Conservation (phyloP, 2,888 invertebrate genomes). For the Leptinotarsa tumamoca region DNA sequence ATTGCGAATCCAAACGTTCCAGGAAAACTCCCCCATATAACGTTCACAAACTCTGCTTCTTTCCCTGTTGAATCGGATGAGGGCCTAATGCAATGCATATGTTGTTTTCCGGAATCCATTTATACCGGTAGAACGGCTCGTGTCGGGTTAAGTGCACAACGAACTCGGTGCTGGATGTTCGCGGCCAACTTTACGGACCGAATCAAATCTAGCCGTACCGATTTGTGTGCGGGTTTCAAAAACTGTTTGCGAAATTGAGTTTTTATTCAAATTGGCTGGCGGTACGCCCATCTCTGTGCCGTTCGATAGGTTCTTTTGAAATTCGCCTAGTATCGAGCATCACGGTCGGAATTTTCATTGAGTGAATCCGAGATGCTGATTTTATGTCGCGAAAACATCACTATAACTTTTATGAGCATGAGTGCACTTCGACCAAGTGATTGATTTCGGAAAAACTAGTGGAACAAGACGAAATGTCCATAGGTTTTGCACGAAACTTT, state of each 20-base stretch:
- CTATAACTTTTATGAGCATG: not conserved
- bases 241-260: slow-evolving; percentile 15
- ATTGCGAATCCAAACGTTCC: not conserved
- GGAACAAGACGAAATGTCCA: no score
- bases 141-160: slow-evolving; percentile 63
- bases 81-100: slow-evolving; percentile 64
- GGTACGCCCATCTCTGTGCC: slow-evolving; percentile 2
- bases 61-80: slow-evolving; percentile 46
- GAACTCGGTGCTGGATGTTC: slow-evolving; percentile 44
- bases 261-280: slow-evolving; percentile 20
- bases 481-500: no score
- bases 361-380: not conserved
- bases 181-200: slow-evolving; percentile 39
- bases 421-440: no score
- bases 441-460: no score
- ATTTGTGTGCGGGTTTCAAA: slow-evolving; percentile 33
- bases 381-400: not conserved
- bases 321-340: not conserved
- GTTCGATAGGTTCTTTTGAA: not conserved
- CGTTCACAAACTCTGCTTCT: slow-evolving; percentile 31
- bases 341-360: not conserved
- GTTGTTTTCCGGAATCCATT: slow-evolving; percentile 65
- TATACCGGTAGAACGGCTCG: slow-evolving; percentile 61
- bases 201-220: slow-evolving; percentile 33
- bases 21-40: not conserved